phyloP scores from a whole-genome alignment of 2,797 vertebrate genomes.

The Lates japonicus region DNA sequence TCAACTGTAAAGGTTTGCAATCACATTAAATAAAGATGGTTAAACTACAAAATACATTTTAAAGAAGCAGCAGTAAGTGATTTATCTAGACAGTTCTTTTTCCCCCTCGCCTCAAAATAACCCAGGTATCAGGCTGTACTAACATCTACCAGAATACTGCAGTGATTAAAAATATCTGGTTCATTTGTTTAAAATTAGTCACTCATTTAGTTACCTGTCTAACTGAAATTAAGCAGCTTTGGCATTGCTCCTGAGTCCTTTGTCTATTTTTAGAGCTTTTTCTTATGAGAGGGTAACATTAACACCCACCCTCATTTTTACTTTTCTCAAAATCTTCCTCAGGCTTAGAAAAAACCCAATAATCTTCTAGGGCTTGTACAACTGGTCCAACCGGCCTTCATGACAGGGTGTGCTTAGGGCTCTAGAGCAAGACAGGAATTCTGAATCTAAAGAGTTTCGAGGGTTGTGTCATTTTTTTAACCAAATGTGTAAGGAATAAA shows the following conservation, averaged over 20 bases:
- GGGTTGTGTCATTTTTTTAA: neutral
- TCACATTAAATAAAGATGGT: constrained; percentile 49
- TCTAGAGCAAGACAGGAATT: neutral
- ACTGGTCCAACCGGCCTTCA: neutral
- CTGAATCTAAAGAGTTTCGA: neutral
- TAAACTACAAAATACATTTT: constrained; percentile 31
- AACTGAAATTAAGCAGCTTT: neutral
- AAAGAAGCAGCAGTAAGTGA: neutral
- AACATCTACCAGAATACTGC: neutral
- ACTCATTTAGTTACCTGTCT: neutral
- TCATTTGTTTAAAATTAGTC: neutral
- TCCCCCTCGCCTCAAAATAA: neutral
- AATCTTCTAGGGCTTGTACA: neutral
- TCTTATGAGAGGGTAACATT: too few relatives aligned
- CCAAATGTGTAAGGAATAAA: neutral
- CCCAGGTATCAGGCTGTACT: neutral
- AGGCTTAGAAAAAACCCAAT: neutral
- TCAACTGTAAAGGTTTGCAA: constrained; percentile 31
- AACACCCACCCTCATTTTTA: neutral
- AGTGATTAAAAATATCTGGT: neutral
- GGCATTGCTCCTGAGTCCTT: neutral
- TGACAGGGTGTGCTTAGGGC: neutral
- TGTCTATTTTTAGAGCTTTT: neutral
- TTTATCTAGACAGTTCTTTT: neutral
- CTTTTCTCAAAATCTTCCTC: neutral